Evolutionary conservation across 2,888 invertebrate genomes (phyloP), one percentile per base, ranked within the genome.

Genomic region (Calameuta pallipes): DNA sequence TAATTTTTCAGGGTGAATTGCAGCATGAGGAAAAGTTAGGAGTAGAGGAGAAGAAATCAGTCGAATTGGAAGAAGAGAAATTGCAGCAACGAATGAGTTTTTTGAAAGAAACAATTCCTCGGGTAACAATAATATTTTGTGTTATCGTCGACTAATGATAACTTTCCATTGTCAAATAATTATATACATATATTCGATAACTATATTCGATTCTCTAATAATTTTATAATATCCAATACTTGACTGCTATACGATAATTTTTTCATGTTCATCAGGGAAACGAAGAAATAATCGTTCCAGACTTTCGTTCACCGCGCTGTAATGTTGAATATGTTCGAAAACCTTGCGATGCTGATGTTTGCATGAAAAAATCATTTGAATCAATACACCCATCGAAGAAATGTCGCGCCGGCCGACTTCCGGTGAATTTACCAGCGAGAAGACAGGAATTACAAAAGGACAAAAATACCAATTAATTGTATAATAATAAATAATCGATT

Each of bases 71-170:
- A 30, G 80, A 79, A 37, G 83, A 84, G 11, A 83, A 82, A 33
- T 23, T 23, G 84, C 84, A 70, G 81, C 83, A 74, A 82, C 82
- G 74, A 85, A 83, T 80, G 80, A 86, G 35, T 69, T 31, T 30
- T n/a, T 4, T 15, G n/a, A 35, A 23, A 69, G n/a, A 34, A 56
- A 56, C 23, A 56, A 23, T 23, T 56, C 41, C 41, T 56, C 41
- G 23, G 41, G 41, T 56, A 56, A 56, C 23, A 56, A 56, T 56
- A 9, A 23, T 56, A 56, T 56, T 1, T 56, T 23, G 9, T 56
- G 23, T 23, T 23, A 56, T 9, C 6, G 41, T 56, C 41, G 23
- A 23, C 6, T 56, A 23, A 23, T 23, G 41, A 56, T 56, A 4
- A 23, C 6, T 56, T 56, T 6, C 15, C 41, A 56, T 23, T 56